Evolutionary conservation across 2,113 vertebrate species (phyloP).

Genomic region (Microtus ochrogaster): DNA sequence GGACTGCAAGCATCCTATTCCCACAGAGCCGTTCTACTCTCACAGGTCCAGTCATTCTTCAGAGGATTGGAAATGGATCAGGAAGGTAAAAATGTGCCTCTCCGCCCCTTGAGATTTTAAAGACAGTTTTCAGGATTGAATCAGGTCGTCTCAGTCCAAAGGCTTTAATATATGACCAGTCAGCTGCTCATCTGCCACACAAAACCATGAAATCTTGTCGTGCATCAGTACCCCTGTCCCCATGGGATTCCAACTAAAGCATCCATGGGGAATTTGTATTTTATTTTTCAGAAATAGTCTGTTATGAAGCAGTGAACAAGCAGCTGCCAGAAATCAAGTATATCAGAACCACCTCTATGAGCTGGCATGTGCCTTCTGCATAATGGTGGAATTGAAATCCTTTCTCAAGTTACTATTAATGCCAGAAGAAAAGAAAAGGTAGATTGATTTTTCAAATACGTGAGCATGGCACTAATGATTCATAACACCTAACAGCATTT

Average conservation of each 20-base stretch:
- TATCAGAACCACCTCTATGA: not conserved
- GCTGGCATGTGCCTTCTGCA: not conserved
- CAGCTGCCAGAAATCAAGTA: not conserved
- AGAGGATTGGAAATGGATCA: not conserved
- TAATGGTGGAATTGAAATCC: not conserved
- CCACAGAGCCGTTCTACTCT: not conserved
- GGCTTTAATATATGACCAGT: not conserved
- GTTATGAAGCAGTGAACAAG: not conserved
- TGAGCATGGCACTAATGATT: not conserved
- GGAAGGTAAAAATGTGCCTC: not conserved
- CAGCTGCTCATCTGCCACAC: not conserved
- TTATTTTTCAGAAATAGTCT: not conserved
- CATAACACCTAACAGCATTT: not conserved
- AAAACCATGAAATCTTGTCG: not conserved
- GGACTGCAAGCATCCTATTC: not conserved
- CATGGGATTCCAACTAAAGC: not conserved
- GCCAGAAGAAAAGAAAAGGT: not conserved
- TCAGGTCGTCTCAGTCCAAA: not conserved
- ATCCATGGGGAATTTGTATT: not conserved
- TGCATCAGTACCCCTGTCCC: not conserved
- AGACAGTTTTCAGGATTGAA: not conserved
- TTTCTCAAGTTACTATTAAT: not conserved
- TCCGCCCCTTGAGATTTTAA: not conserved
- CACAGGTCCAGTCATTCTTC: not conserved
- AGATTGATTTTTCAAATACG: slow-evolving; percentile 32